Base-by-base conservation (phyloP, 2,888 invertebrate genomes). In the Atrina japonica region DNA sequence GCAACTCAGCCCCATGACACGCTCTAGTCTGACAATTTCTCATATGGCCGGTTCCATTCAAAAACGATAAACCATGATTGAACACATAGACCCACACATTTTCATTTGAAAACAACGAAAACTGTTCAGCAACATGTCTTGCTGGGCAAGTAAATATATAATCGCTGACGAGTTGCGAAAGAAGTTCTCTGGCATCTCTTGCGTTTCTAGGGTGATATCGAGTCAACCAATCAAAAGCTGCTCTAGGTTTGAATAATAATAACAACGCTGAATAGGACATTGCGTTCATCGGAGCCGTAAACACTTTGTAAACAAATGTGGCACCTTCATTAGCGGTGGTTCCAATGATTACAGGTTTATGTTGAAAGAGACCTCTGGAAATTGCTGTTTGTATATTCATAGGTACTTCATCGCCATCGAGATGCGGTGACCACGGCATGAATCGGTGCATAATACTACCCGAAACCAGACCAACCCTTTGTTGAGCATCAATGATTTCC, bases 1-100 rank as follows among this genome's bases (percentile, higher is more conserved):
- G 74, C 16, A 83, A 65, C 56, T 85, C 86, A 16, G 75, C 66
- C 3, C 78, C 83, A 70, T 85, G 86, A 55, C 84, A 85, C 9
- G 73, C 75, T 5, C 70, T 74, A n/a, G 56, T 59, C 18, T 70
- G 55, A 56, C 83, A 85, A 45, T 70, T 71, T 9, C 68, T 71
- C 9, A 77, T 58, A 25, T 69, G 63, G 5, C 66, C 70, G 29
- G 73, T 80, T 53, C 73, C 70, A n/a, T 69, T 66, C 11, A 66
- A 50, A 56, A 78, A 76, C 27, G 71, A 68, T 43, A 80, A 60
- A 1, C 72, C 25, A 25, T 75, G 75, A 30, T 80, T 78, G 59
- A 83, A 85, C 9, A 75, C 72, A 64, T 83, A 85, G 11, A 77
- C 27, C 76, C 79, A 85, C 2, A 77, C 71, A 3, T 56, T 56